Evolutionary conservation across 2,797 vertebrate genomes (phyloP), one percentile per base, ranked within the genome.

Genomic region (Pygocentrus nattereri): DNA sequence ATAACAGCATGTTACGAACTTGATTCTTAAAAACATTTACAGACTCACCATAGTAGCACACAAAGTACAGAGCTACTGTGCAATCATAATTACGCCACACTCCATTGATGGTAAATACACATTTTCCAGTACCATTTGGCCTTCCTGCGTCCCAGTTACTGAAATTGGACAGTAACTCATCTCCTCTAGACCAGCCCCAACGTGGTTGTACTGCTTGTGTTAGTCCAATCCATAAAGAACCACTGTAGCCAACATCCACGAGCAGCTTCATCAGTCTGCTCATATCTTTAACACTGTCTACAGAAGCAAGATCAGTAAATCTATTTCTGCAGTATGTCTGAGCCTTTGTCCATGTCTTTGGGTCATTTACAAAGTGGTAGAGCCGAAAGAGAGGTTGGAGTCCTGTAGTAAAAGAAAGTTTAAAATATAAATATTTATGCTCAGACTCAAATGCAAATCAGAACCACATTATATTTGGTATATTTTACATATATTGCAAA

Each of bases 181-280:
- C 67, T 41, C 65, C 61, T 16, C 50, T 13, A 78, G 89, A 86
- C 87, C 90, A 89, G 44, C 1, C 2, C 87, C 87, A 88, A 0
- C 0, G 8, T 25, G 1, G 25, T 0, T 56, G 7, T 1, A 0
- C 0, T 0, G 0, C 0, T 0, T 0, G 75, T 5, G 0, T 3
- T 34, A 87, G 31, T 56, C 88, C 89, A 11, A 87, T 89, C 91
- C 91, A 90, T 52, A 64, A 83, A 11, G 64, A 25, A 21, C 19
- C 69, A 0, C 0, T 4, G 41, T 19, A 0, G 25, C 0, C 11
- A 1, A 0, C 0, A 27, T 25, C 27, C 27, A 5, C 10, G n/a
- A n/a, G n/a, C n/a, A 12, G 0, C 4, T 0, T 5, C 0, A 0
- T 0, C 23, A 88, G 31, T 16, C 25, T 83, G 1, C 19, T 0